These are phyloP conservation scores for Echeneis naucrates DNA, from an alignment of 2,797 vertebrate genomes.

Conservation along the genomic window DNA sequence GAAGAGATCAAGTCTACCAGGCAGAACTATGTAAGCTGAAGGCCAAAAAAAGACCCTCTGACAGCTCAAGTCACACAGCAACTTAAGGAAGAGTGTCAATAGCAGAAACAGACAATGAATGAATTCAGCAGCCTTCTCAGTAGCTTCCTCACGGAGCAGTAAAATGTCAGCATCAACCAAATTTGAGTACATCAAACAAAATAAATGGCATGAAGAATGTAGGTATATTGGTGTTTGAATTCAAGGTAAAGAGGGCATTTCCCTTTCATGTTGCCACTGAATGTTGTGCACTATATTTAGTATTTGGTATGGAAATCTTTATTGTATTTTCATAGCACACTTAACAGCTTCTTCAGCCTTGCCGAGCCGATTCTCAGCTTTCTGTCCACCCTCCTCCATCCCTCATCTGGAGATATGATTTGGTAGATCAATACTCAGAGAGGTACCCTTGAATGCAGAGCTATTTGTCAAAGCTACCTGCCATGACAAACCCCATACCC, in stretches of 20 bases:
- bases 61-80: conserved; percentile 57
- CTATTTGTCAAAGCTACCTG: conserved; percentile 82
- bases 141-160: conserved; percentile 39
- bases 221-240: conserved; percentile 59
- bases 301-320: conserved; percentile 55
- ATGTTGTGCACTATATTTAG: conserved; percentile 40
- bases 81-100: conserved; percentile 69
- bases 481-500: conserved; percentile 66
- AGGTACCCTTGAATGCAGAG: conserved; percentile 71
- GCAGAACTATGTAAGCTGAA: conserved; percentile 68
- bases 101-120: conserved; percentile 56
- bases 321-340: conserved; percentile 60
- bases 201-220: conserved; percentile 74
- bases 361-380: conserved; percentile 42
- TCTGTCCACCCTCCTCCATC: conserved; percentile 58
- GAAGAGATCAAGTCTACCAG: conserved; percentile 74
- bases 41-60: conserved; percentile 60
- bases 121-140: conserved; percentile 26
- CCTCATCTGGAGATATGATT: conserved; percentile 76
- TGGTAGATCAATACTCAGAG: conserved; percentile 80
- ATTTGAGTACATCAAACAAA: conserved; percentile 68
- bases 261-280: conserved; percentile 36
- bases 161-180: conserved; percentile 68
- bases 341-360: conserved; percentile 53
- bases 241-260: conserved; percentile 53